Evolutionary conservation across 2,113 vertebrate species (phyloP).

Genomic region (Prinia subflava): DNA sequence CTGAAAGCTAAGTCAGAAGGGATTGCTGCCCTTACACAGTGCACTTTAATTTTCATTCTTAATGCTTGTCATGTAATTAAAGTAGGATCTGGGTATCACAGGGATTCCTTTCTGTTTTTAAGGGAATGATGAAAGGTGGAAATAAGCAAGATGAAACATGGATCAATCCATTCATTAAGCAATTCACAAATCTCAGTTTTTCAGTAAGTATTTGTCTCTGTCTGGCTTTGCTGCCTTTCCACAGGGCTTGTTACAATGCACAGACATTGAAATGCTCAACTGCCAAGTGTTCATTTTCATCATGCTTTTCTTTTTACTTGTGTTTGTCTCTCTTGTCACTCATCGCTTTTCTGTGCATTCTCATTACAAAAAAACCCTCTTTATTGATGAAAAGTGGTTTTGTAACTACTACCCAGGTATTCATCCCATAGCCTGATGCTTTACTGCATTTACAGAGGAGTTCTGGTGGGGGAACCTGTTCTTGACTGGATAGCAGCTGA

Average conservation of each 20-base stretch:
- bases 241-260: not conserved
- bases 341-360: not conserved
- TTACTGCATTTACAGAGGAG: fast-evolving
- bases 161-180: slow-evolving; percentile 94
- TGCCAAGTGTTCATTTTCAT: not conserved
- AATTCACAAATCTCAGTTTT: slow-evolving; percentile 93
- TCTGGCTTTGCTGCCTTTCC: not conserved
- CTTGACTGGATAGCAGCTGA: not conserved
- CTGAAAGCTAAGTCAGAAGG: not conserved
- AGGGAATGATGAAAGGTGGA: slow-evolving; percentile 91
- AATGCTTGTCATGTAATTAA: not conserved
- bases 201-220: slow-evolving; percentile 76
- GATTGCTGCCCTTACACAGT: not conserved
- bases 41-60: not conserved
- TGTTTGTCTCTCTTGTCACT: not conserved
- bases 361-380: not conserved
- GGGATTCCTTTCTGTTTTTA: slow-evolving; percentile 52
- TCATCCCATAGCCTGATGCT: not conserved
- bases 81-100: not conserved
- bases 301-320: not conserved
- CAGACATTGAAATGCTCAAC: not conserved
- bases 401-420: not conserved
- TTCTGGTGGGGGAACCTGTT: not conserved
- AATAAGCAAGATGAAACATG: slow-evolving; percentile 93
- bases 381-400: not conserved